phyloP scores from a whole-genome alignment of 2,113 vertebrate genomes.

The Sula dactylatra region DNA sequence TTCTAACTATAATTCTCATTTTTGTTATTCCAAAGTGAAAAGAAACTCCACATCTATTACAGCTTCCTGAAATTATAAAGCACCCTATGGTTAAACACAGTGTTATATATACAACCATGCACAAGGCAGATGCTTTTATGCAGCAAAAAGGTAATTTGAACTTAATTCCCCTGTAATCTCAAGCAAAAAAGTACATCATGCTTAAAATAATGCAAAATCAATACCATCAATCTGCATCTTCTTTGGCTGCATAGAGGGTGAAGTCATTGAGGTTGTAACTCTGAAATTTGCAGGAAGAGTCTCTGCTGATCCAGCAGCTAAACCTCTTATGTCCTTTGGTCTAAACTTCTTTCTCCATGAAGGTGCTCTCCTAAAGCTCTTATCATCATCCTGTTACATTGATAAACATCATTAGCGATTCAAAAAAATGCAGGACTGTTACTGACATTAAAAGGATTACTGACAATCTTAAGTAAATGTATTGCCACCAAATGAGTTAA shows the following conservation, averaged over 20 bases:
- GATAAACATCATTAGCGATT: conserved; percentile 8
- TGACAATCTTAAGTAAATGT: background rate
- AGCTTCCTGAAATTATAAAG: background rate
- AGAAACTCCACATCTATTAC: background rate
- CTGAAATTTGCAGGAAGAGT: conserved; percentile 95
- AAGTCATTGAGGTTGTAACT: conserved; percentile 85
- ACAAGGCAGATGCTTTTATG: conserved; percentile 40
- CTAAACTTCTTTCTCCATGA: conserved; percentile 98
- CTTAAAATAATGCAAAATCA: background rate
- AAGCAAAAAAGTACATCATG: background rate
- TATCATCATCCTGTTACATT: conserved; percentile 88
- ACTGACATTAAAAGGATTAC: background rate
- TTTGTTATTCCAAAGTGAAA: background rate
- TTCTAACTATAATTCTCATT: background rate
- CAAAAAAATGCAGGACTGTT: background rate
- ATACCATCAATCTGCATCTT: conserved; percentile 94
- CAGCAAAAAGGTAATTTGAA: background rate
- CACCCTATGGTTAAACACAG: conserved; percentile 16
- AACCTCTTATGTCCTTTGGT: conserved; percentile 92
- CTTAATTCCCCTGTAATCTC: background rate
- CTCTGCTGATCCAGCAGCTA: conserved; percentile 87
- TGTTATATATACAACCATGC: conserved; percentile 57
- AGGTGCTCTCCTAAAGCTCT: conserved; percentile 92
- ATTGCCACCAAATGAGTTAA: background rate
- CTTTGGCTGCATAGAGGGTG: conserved; percentile 92